phyloP scores from a whole-genome alignment of 2,888 invertebrate genomes.

The Tribolium freemani region DNA sequence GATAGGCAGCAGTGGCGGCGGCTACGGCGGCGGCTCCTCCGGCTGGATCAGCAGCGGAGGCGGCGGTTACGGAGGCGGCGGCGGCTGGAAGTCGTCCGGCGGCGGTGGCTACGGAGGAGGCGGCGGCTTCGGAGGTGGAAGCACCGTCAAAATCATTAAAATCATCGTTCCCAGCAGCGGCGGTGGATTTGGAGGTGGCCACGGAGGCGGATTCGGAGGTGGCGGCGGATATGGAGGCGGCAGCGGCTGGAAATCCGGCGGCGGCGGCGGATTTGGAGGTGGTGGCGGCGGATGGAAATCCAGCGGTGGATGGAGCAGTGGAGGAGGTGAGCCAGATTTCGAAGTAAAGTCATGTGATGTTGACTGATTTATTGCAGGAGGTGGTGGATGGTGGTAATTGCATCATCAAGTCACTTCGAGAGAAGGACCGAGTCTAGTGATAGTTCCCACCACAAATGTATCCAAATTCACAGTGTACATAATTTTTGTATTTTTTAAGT shows the following conservation, averaged over 20 bases:
- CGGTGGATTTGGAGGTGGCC: slow-evolving; percentile 49
- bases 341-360: not conserved
- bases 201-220: slow-evolving; percentile 50
- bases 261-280: slow-evolving; percentile 1
- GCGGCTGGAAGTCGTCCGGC: slow-evolving; percentile 45
- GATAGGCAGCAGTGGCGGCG: slow-evolving; percentile 41
- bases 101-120: slow-evolving; percentile 43
- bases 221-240: slow-evolving; percentile 50
- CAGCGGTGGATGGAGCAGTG: slow-evolving; percentile 32
- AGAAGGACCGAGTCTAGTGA: slow-evolving; percentile 11
- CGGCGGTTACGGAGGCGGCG: slow-evolving; percentile 26
- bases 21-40: slow-evolving; percentile 42
- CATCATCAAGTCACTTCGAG: slow-evolving; percentile 2
- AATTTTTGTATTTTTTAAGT: slow-evolving; percentile 33
- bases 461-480: slow-evolving; percentile 34
- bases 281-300: slow-evolving; percentile 13
- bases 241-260: slow-evolving; percentile 51
- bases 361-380: slow-evolving; percentile 10
- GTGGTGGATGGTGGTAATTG: slow-evolving; percentile 30
- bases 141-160: slow-evolving; percentile 56
- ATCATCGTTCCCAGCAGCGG: slow-evolving; percentile 57
- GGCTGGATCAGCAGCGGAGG: slow-evolving; percentile 29
- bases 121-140: slow-evolving; percentile 39
- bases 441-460: slow-evolving; percentile 9
- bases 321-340: slow-evolving; percentile 1